Base-by-base conservation (phyloP, 2,888 invertebrate genomes). In the Lasioglossum villosulum region DNA sequence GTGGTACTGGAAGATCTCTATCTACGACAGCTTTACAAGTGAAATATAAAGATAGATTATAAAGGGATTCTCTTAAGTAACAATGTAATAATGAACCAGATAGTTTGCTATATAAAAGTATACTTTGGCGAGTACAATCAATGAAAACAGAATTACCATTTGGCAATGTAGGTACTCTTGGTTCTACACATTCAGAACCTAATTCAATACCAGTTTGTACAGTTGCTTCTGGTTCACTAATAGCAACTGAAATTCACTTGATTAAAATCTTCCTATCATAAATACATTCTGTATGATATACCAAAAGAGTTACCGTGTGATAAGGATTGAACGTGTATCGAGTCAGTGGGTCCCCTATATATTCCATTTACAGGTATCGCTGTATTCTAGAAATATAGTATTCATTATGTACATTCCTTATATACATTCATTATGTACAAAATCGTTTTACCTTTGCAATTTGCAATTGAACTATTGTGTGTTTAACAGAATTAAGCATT, bases 401-500 rank as follows among this genome's bases (percentile, higher is more conserved):
- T 42, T 77, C 19, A 39, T 59, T 56, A 71, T 63, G 16, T 0
- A 56, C 10, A 72, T 23, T 42, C 42, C 12, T 42, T 42, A 12
- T 42, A 12, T 42, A 42, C 12, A 34, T 42, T 77, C 19, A 45
- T 48, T 56, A 66, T 63, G 16, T 0, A 56, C 14, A 14, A 34
- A 71, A 56, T 39, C 6, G 8, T 45, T 30, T 92, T 96, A 98
- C 98, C 97, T 99, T 99, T 92, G 99, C 98, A 95, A 99, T 99
- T 97, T 99, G 99, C 92, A 99, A 96, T 94, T 99, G 97, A 90
- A 99, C 99, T 96, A 99, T 99, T 93, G 99, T 98, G 96, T 99
- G 99, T 96, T 99, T 99, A 90, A 99, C 98, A 93, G 99, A 98
- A 96, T 99, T 99, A 95, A 99, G 96, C 97, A 99, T 98, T 87